phyloP scores from a whole-genome alignment of 2,888 invertebrate genomes.

The Agonopterix heracliana region DNA sequence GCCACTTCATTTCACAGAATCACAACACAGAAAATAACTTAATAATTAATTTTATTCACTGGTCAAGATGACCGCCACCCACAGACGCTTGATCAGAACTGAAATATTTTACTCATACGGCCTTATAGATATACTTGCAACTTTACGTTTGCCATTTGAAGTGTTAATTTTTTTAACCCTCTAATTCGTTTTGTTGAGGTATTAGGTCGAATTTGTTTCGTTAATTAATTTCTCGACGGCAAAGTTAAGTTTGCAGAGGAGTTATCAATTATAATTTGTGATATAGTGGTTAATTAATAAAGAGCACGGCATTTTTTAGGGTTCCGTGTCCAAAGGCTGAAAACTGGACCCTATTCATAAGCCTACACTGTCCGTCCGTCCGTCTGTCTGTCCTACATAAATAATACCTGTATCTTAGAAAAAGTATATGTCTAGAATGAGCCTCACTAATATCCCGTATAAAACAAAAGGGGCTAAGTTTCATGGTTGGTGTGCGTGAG shows the following conservation, averaged over 20 bases:
- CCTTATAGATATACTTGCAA: slow-evolving; percentile 41
- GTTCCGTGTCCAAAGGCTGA: too few species aligned
- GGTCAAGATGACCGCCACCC: slow-evolving; percentile 34
- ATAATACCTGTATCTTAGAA: too few species aligned
- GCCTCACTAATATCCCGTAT: too few species aligned
- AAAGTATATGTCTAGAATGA: too few species aligned
- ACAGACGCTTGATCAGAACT: slow-evolving; percentile 45
- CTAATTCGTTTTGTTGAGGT: slow-evolving; percentile 6
- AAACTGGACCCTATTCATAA: too few species aligned
- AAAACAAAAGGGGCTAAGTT: too few species aligned
- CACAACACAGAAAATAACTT: slow-evolving; percentile 16
- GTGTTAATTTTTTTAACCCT: slow-evolving; percentile 26
- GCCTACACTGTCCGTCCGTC: too few species aligned
- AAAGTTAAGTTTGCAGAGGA: slow-evolving; percentile 18
- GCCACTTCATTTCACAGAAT: slow-evolving; percentile 62
- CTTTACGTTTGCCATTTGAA: slow-evolving; percentile 34
- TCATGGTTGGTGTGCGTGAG: too few species aligned
- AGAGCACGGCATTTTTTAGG: too few species aligned
- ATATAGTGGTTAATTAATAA: neutral
- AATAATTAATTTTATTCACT: slow-evolving; percentile 7
- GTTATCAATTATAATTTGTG: neutral
- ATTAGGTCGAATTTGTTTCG: neutral
- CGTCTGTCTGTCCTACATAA: too few species aligned
- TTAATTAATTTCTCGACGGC: slow-evolving; percentile 11
- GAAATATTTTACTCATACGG: slow-evolving; percentile 33